Evolutionary conservation across 2,888 invertebrate species (phyloP).

Genomic region (Iselma pallidipennis): DNA sequence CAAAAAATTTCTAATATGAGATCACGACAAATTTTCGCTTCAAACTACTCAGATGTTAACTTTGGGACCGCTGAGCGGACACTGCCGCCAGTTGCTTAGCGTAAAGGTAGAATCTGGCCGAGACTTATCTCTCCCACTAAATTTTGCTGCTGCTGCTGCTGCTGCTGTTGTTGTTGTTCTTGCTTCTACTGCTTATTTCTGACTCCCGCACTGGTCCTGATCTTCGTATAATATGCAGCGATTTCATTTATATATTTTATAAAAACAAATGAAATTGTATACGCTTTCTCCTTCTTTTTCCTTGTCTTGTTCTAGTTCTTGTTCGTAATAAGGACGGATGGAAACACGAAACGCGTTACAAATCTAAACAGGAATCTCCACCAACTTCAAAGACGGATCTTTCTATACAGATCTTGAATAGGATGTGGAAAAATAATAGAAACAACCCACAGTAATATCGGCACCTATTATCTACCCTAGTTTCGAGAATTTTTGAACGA

Average conservation of each 20-base stretch:
- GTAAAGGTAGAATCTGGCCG: conserved; percentile 4
- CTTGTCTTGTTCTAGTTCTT: neutral
- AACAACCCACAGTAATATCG: neutral
- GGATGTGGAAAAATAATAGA: neutral
- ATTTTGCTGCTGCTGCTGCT: conserved; percentile 18
- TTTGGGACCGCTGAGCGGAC: conserved; percentile 32
- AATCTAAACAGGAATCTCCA: conserved; percentile 2
- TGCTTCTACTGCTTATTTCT: neutral
- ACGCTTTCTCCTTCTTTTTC: neutral
- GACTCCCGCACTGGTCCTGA: neutral
- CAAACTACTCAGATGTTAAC: conserved; percentile 27
- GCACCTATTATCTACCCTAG: neutral
- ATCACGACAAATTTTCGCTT: neutral
- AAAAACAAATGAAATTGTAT: neutral
- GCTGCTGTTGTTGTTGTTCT: neutral
- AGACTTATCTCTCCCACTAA: conserved; percentile 23
- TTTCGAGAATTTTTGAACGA: neutral
- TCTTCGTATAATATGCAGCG: neutral
- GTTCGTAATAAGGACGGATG: neutral
- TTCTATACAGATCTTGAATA: neutral
- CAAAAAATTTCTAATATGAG: conserved; percentile 3
- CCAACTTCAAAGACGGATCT: conserved; percentile 1
- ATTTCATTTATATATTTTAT: neutral
- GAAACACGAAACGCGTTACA: neutral
- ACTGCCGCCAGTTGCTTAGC: conserved; percentile 26